Conservation (phyloP, 2,888 invertebrate species). For the Eupithecia exiguata region DNA sequence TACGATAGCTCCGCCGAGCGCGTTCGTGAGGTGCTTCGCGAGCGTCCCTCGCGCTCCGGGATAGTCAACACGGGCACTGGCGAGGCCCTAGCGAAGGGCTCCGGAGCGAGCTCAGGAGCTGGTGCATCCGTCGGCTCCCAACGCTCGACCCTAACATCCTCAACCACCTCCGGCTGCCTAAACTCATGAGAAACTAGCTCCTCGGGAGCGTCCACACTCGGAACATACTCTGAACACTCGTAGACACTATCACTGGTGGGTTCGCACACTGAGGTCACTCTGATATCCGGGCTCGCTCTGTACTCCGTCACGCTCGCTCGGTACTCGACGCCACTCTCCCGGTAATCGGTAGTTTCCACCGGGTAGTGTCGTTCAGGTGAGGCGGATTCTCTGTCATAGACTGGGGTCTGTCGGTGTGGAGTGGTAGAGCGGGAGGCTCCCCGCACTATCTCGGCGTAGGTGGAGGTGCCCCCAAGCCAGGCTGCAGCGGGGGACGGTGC, state of each 20-base stretch:
- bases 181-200: conserved; percentile 7
- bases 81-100: conserved; percentile 18
- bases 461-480: conserved; percentile 89
- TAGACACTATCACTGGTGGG: conserved; percentile 72
- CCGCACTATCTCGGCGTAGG: conserved; percentile 91
- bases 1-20: conserved; percentile 87
- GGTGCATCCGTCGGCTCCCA: conserved; percentile 48
- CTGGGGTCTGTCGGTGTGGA: conserved; percentile 56
- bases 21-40: conserved; percentile 59
- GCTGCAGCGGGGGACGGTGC: conserved; percentile 39
- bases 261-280: conserved; percentile 53
- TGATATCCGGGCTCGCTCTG: conserved; percentile 12
- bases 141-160: conserved; percentile 48
- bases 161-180: conserved; percentile 34
- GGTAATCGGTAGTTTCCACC: conserved; percentile 8
- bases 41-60: conserved; percentile 53
- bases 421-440: conserved; percentile 80
- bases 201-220: conserved; percentile 29
- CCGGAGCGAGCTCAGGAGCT: conserved; percentile 18
- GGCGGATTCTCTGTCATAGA: conserved; percentile 15
- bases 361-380: background rate
- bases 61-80: conserved; percentile 46
- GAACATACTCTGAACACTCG: conserved; percentile 52
- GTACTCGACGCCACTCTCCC: conserved; percentile 32
- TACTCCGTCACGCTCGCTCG: conserved; percentile 42